Conservation (phyloP, 2,113 vertebrate genomes). For the Numenius arquata region DNA sequence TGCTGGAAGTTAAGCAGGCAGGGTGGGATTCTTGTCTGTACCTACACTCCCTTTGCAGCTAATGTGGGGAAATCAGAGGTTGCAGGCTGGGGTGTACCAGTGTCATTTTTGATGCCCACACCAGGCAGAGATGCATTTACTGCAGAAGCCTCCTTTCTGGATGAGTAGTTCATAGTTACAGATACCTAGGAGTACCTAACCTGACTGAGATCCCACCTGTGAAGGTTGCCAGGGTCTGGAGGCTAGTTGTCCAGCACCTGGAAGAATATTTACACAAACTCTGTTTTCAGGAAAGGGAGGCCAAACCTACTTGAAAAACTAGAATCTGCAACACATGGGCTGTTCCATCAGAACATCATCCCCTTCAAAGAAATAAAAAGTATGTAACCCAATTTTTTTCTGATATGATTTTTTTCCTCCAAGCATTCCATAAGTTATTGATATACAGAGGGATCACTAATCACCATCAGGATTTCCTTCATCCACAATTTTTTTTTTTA, state of each 20-base stretch:
- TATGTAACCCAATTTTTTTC: background rate
- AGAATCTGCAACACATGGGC: background rate
- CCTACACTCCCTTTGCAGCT: background rate
- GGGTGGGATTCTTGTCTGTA: background rate
- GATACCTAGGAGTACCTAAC: background rate
- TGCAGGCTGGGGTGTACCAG: background rate
- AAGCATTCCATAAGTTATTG: background rate
- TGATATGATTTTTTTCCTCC: background rate
- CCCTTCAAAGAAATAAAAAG: background rate
- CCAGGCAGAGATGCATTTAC: background rate
- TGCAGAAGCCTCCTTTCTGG: background rate
- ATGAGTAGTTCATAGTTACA: background rate
- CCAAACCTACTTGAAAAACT: background rate
- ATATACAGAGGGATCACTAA: background rate
- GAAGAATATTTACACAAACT: background rate
- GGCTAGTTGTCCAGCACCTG: background rate
- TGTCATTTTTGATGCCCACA: background rate
- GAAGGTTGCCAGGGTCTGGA: background rate
- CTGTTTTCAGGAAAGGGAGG: background rate
- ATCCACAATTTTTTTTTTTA: fast-evolving
- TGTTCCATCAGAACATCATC: background rate
- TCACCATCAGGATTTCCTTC: background rate
- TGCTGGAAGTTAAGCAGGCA: background rate
- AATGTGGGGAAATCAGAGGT: background rate
- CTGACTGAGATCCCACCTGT: background rate